phyloP scores from a whole-genome alignment of 2,888 invertebrate species.

The Drosophila merina region DNA sequence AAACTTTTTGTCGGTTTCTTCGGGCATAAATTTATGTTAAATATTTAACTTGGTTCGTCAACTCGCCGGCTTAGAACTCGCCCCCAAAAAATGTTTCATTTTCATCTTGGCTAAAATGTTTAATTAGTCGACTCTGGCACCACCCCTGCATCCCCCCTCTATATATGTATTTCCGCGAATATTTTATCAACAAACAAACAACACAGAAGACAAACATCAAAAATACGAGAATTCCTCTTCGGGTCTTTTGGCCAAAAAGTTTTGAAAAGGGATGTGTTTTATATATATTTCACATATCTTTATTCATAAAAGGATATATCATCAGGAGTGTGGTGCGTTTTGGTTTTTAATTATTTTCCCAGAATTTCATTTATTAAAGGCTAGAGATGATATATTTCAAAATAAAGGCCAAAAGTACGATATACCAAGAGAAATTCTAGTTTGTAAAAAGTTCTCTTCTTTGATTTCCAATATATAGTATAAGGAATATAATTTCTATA shows the following conservation, averaged over 20 bases:
- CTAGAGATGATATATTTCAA: not conserved
- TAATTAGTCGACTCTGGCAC: conserved; percentile 58
- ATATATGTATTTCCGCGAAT: not conserved
- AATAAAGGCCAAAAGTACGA: not conserved
- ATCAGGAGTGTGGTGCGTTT: not conserved
- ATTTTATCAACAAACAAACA: conserved; percentile 59
- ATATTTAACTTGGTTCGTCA: conserved; percentile 50
- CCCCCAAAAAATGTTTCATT: conserved; percentile 48
- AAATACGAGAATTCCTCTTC: conserved; percentile 44
- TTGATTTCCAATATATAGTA: no score
- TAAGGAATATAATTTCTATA: no score
- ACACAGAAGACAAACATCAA: conserved; percentile 19
- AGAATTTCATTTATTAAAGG: not conserved
- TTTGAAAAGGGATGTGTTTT: not conserved
- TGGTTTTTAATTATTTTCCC: not conserved
- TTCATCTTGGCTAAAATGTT: conserved; percentile 68
- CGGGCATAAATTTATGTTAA: conserved; percentile 19
- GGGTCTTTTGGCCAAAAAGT: conserved; percentile 18
- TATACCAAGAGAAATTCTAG: not conserved
- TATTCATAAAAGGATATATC: not conserved
- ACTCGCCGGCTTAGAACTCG: conserved; percentile 3
- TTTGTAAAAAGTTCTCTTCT: not conserved
- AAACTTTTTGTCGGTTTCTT: not conserved
- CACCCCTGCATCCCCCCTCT: not conserved
- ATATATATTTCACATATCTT: not conserved